A percentile compares a stretch with the other conserved stretches of the same genome.
These are phyloP conservation scores for Archivesica marissinica DNA, from an alignment of 1,140 invertebrate species.

Conservation along the genomic window DNA sequence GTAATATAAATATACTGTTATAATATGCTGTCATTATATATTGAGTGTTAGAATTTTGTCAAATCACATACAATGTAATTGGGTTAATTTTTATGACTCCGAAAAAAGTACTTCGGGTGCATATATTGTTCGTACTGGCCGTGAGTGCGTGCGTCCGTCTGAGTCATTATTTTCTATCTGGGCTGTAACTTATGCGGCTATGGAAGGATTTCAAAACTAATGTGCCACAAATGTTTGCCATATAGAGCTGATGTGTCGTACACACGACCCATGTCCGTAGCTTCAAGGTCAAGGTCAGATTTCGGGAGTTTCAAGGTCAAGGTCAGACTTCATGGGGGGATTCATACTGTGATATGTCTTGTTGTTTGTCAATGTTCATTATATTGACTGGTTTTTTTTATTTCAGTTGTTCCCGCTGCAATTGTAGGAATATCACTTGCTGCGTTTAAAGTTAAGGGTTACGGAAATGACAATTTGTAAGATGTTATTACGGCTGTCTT, in stretches of 20 bases:
- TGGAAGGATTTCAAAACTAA: no score
- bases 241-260: no score
- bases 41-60: no score
- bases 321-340: not conserved
- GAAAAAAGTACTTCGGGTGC: not conserved
- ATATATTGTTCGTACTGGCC: not conserved
- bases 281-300: not conserved
- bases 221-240: no score
- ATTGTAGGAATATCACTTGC: not conserved
- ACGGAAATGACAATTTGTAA: slow-evolving; percentile 23
- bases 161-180: no score
- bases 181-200: no score
- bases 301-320: not conserved
- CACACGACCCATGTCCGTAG: no score
- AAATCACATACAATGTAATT: not conserved
- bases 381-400: not conserved
- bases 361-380: not conserved
- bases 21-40: no score
- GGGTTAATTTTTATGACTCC: not conserved
- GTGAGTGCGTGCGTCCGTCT: no score
- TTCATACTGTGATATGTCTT: not conserved
- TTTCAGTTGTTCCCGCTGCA: slow-evolving; percentile 9
- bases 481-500: not conserved
- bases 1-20: no score
- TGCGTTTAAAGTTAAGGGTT: not conserved